Percentiles rank a stretch among this genome's conserved stretches.
These are phyloP conservation scores for Drosophila subobscura DNA, from an alignment of 1,140 invertebrate species.

Conservation along the genomic window DNA sequence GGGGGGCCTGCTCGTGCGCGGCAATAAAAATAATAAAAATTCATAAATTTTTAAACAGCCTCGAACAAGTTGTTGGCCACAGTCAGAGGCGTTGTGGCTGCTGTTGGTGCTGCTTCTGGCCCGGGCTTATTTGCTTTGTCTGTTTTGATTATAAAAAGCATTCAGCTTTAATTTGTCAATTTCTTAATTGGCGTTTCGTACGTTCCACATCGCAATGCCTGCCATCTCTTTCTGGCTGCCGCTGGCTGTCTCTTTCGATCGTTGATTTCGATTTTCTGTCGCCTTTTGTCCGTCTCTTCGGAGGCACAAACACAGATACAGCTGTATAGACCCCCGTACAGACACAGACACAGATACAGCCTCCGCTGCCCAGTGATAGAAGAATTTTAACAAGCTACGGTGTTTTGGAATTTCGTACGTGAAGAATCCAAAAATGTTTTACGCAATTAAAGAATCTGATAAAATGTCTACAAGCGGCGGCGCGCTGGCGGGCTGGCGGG, in stretches of 20 bases:
- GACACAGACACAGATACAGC: background rate
- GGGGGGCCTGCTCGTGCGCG: constrained; percentile 25
- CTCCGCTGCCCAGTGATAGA: constrained; percentile 61
- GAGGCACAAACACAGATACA: constrained; percentile 15
- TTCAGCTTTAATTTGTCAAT: constrained; percentile 82
- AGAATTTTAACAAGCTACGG: constrained; percentile 81
- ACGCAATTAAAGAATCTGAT: constrained; percentile 82
- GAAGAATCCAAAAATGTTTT: constrained; percentile 83
- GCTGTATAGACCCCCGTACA: background rate
- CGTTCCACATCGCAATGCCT: constrained; percentile 61
- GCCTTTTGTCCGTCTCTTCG: constrained; percentile 5
- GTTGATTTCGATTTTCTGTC: constrained; percentile 19
- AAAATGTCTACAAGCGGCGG: constrained; percentile 74
- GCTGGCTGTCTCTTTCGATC: constrained; percentile 15
- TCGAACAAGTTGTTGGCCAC: constrained; percentile 47
- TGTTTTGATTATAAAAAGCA: constrained; percentile 82
- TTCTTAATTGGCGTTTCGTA: constrained; percentile 82
- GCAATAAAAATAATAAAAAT: constrained; percentile 54
- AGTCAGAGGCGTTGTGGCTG: too few species aligned
- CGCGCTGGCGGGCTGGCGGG: constrained; percentile 23
- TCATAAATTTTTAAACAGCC: constrained; percentile 60
- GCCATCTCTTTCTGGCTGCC: constrained; percentile 22
- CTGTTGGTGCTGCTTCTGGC: constrained; percentile 5
- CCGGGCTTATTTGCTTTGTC: constrained; percentile 78
- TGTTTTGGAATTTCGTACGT: constrained; percentile 81